A percentile compares a stretch with the other conserved stretches of the same genome.
Evolutionary conservation across 2,888 invertebrate species (phyloP).

Genomic region (Phengaris arion): DNA sequence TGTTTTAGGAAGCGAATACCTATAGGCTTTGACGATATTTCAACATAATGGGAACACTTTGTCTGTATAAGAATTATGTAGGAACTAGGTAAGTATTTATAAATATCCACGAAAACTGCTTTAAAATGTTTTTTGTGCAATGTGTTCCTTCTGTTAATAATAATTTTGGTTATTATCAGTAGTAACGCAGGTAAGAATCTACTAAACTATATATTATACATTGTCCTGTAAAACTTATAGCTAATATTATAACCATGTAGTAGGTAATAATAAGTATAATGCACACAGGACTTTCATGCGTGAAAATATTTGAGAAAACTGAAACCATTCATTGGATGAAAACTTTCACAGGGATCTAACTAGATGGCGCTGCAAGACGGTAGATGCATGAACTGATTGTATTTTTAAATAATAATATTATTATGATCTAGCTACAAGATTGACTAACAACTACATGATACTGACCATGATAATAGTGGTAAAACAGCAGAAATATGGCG

Average conservation of each 20-base stretch:
- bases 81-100: too few species aligned
- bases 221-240: not conserved
- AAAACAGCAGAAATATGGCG: not conserved
- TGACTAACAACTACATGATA: not conserved
- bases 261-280: constrained; percentile 11
- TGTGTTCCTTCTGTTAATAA: too few species aligned
- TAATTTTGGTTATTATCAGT: too few species aligned
- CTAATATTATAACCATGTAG: not conserved
- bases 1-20: too few species aligned
- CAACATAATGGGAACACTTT: too few species aligned
- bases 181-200: too few species aligned
- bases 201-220: too few species aligned
- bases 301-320: constrained; percentile 13
- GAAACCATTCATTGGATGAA: constrained; percentile 18
- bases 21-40: too few species aligned
- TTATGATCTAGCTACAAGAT: not conserved
- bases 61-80: too few species aligned
- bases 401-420: constrained; percentile 4
- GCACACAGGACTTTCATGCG: constrained; percentile 17
- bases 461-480: not conserved
- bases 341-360: not conserved
- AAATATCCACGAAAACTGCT: too few species aligned
- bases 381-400: constrained; percentile 36
- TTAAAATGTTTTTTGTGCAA: too few species aligned
- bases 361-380: not conserved